Percentiles rank a stretch among this genome's conserved stretches.
These are phyloP conservation scores for Drosophila nikananu DNA, from an alignment of 1,140 invertebrate genomes.

Conservation along the genomic window DNA sequence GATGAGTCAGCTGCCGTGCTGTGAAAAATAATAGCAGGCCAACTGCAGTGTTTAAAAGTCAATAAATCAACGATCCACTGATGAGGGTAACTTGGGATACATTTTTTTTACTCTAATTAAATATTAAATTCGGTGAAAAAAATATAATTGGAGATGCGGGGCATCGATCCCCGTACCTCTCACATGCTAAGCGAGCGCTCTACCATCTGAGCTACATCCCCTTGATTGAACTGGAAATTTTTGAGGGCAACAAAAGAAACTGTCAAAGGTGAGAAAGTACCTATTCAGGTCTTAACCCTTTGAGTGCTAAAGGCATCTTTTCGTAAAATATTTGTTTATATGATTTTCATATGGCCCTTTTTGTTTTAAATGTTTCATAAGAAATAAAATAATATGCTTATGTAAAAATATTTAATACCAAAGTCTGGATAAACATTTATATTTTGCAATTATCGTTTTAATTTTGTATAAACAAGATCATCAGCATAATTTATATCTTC, in stretches of 20 bases:
- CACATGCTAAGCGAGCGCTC: slow-evolving; percentile 94
- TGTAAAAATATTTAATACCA: too few species aligned
- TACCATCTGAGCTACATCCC: slow-evolving; percentile 92
- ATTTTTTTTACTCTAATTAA: slow-evolving; percentile 55
- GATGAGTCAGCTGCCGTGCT: slow-evolving; percentile 75
- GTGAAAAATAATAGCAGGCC: slow-evolving; percentile 36
- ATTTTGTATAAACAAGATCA: neutral
- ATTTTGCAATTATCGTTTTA: neutral
- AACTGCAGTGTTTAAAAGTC: slow-evolving; percentile 76
- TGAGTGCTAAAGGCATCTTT: neutral
- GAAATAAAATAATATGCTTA: neutral
- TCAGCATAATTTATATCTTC: neutral
- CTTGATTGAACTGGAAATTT: neutral
- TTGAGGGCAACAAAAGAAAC: slow-evolving; percentile 20
- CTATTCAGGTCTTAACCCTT: slow-evolving; percentile 1
- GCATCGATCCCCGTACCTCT: slow-evolving; percentile 93
- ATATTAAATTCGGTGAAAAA: slow-evolving; percentile 47
- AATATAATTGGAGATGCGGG: slow-evolving; percentile 86
- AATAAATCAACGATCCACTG: slow-evolving; percentile 72
- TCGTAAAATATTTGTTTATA: neutral
- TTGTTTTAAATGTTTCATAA: neutral
- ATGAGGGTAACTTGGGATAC: slow-evolving; percentile 55
- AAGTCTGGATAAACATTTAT: too few species aligned
- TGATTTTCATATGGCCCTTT: too few species aligned
- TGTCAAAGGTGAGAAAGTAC: too few species aligned